Base-by-base conservation (phyloP, 2,113 vertebrate species). In the Eubucco bourcierii region DNA sequence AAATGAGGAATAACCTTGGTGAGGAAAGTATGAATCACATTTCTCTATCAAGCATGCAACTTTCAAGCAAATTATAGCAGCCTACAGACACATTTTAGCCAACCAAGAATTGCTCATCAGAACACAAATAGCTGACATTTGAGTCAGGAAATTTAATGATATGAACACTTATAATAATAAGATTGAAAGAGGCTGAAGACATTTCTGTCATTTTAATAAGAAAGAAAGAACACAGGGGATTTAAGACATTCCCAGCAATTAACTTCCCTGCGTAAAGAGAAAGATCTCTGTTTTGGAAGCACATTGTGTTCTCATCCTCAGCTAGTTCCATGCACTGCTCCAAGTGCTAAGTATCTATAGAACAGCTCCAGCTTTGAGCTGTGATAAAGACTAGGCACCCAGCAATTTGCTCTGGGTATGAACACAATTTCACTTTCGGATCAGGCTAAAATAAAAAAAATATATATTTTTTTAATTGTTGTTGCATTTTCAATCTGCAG, bases 321-420 rank as follows among this genome's bases (percentile, higher is more conserved):
- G 3, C 77, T 91, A 73, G 58, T 86, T 94, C 66, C 80, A 78
- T 0, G 0, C 18, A 10, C 79, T 72, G 79, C 80, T 94, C 84
- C 91, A 96, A 96, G 88, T 86, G 84, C 64, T 87, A 95, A 92
- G 8, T 77, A 87, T 96, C 85, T 90, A 85, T 90, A 90, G 80
- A 97, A 92, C 61, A 93, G 78, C 76, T 95, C 87, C 79, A 90
- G 80, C 61, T 97, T 84, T 25, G 11, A 96, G 88, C 64, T 87
- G 73, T 64, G 64, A 34, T 90, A 90, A 88, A 46, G 44, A 96
- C 39, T 53, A 87, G 78, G 75, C 73, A 80, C 46, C 78, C 81
- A 88, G 68, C 58, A 84, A 68, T 72, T 78, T 81, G 95, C 71
- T 88, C 74, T 67, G 84, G n/a, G 47, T 89, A 90, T 27, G 64